Base-by-base conservation (phyloP, 2,888 invertebrate genomes). In the Heteromurus nitidus region DNA sequence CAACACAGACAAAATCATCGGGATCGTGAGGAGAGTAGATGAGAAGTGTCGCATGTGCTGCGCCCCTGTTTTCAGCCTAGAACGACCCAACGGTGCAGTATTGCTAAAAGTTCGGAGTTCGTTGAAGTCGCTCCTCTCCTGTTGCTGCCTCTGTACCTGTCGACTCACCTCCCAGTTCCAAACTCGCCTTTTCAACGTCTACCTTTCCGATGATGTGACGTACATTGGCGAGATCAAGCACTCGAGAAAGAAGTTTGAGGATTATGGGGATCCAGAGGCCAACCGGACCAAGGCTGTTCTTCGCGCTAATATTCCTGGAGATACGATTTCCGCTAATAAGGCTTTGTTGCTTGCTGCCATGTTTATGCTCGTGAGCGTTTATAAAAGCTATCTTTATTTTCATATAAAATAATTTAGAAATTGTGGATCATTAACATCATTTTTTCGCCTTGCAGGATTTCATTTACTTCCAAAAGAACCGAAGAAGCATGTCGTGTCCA, bases 61-160 rank as follows among this genome's bases (percentile, higher is more conserved):
- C 50, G 60, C 84, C 5, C 79, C 84, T n/a, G 62, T 58, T 31
- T 84, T 80, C 53, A 75, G 73, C 50, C 67, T 84, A 28, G 84
- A 84, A 70, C 70, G 84, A 26, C 82, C 84, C 22, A 84, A 84
- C 60, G 84, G 84, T 53, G 73, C 82, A 74, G 82, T 84, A 82
- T 79, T 84, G 75, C 58, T 82, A 3, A 82, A 65, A 44, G 69
- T 84, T 30, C 72, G 67, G 26, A 84, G 74, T 67, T 77, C 77
- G 13, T 24, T 69, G 69, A 77, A 77, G 26, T 69, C 69, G n/a
- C 62, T 79, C 28, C 62, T 67, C 9, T 60, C 68, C 1, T 58
- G 68, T 20, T 74, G 70, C n/a, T 82, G 82, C 55, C 58, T 79
- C 18, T 74, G 79, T 77, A 73, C 72, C 77, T 82, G 82, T 55